Percentiles rank a stretch among this genome's conserved stretches.
Conservation (phyloP, 1,140 invertebrate genomes). For the Hypothenemus hampei region DNA sequence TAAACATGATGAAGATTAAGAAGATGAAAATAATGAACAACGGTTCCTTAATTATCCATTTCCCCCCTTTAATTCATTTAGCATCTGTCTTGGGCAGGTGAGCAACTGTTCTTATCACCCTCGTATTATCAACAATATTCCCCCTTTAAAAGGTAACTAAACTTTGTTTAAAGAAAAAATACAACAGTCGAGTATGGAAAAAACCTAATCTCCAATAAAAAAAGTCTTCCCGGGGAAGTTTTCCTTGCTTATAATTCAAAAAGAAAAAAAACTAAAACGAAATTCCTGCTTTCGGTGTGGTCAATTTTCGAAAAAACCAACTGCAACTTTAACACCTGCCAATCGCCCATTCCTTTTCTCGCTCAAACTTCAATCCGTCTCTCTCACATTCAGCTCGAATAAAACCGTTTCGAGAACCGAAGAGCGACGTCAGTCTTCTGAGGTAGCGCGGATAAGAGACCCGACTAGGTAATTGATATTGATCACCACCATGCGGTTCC, state of each 20-base stretch:
- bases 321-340: slow-evolving; percentile 18
- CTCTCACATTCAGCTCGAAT: slow-evolving; percentile 1
- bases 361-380: background rate
- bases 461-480: background rate
- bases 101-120: background rate
- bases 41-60: slow-evolving; percentile 9
- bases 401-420: slow-evolving; percentile 13
- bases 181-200: too few species aligned
- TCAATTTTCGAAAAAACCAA: background rate
- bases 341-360: background rate
- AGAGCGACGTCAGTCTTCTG: slow-evolving; percentile 13
- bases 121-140: background rate
- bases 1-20: background rate
- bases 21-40: slow-evolving; percentile 2
- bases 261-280: background rate
- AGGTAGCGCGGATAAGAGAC: background rate
- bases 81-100: slow-evolving; percentile 11
- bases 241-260: background rate
- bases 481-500: background rate
- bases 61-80: slow-evolving; percentile 5
- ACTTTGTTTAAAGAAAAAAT: background rate
- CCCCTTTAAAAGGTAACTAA: background rate
- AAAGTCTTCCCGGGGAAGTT: background rate
- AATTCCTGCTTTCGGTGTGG: background rate
- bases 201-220: too few species aligned